Evolutionary conservation across 2,113 vertebrate genomes (phyloP), one percentile per base, ranked within the genome.

Genomic region (Xerus inauris): DNA sequence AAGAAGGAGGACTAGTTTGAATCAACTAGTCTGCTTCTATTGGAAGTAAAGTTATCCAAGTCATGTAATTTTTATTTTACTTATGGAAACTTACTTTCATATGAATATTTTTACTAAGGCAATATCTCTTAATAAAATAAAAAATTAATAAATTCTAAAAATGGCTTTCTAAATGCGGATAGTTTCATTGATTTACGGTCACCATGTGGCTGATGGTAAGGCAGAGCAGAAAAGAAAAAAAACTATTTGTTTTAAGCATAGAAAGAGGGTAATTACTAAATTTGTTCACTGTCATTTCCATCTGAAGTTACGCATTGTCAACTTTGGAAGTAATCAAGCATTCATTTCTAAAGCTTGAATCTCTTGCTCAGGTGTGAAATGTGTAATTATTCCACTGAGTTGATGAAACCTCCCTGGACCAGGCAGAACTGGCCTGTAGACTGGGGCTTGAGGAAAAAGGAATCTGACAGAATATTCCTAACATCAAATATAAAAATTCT

Each of bases 11-110:
- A 69, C 38, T 35, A 28, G 5, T 47, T 91, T 85, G 30, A 49
- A 12, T 64, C 26, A 81, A 57, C 47, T 76, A 69, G 16, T 69
- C 24, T 28, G 51, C 12, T 79, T 57, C 40, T 77, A n/a, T 1
- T n/a, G 28, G 19, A 94, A 94, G 32, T 64, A 49, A 94, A 94
- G 72, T 92, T 82, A 40, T 85, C 57, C 13, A 91, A 71, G 2
- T 65, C 35, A 47, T 28, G 20, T 76, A 24, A 30, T 65, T 95
- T 93, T 57, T 19, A 65, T 91, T 87, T 93, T 79, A n/a, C 64
- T 30, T 69, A 71, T n/a, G 35, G 47, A 93, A 22, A 19, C n/a
- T 54, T 47, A 69, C 8, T 26, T 59, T 65, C 20, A 42, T 83
- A 87, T 76, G 8, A 59, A 65, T 87, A 79, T 91, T 95, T 89